phyloP scores from a whole-genome alignment of 2,888 invertebrate species.

The Entomobrya proxima region DNA sequence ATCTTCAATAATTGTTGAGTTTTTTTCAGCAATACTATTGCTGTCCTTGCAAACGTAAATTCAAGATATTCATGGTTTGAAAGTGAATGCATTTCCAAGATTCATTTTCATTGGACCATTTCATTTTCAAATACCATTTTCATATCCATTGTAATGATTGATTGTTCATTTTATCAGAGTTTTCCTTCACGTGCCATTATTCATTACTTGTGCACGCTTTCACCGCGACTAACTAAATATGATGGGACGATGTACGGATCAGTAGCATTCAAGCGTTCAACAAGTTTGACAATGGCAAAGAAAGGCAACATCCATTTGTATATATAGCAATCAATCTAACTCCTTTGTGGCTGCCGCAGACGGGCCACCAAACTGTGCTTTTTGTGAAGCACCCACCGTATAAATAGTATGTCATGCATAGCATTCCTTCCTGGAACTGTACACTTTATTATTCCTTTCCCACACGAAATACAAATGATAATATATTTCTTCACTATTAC shows the following conservation, averaged over 20 bases:
- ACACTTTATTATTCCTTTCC: background rate
- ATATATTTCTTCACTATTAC: background rate
- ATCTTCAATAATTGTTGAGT: too few relatives aligned
- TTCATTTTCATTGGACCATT: background rate
- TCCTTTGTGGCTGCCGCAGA: background rate
- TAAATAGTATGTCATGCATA: background rate
- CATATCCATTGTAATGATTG: background rate
- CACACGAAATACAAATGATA: background rate
- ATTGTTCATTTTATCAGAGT: background rate
- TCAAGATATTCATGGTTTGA: too few relatives aligned
- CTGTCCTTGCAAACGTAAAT: too few relatives aligned
- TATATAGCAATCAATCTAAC: slow-evolving; percentile 40
- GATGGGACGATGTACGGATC: too few relatives aligned
- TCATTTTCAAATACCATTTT: background rate
- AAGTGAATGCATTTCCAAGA: background rate
- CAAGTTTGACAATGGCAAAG: slow-evolving; percentile 30
- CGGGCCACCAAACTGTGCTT: background rate
- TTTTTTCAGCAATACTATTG: too few relatives aligned
- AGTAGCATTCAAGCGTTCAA: slow-evolving; percentile 6
- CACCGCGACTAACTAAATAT: too few relatives aligned
- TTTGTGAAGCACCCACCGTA: background rate
- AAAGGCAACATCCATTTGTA: slow-evolving; percentile 33
- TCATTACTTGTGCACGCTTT: background rate
- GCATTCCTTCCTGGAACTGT: background rate
- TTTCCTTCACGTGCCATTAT: background rate